Percentiles rank a stretch among this genome's conserved stretches.
phyloP scores from a whole-genome alignment of 2,113 vertebrate species.

The Emydura subglobosa region DNA sequence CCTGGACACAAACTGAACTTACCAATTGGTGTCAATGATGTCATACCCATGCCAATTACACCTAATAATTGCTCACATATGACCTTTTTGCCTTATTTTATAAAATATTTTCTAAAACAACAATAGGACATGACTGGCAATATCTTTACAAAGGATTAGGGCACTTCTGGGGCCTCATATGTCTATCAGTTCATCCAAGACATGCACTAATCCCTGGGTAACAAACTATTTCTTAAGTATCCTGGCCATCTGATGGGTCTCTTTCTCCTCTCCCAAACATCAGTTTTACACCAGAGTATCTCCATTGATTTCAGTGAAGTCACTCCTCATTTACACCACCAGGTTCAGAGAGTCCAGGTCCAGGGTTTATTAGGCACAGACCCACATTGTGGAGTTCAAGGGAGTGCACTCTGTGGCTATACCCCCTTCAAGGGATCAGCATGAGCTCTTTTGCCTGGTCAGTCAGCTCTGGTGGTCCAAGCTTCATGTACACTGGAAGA shows the following conservation, averaged over 20 bases:
- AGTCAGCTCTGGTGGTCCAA: not conserved
- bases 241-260: not conserved
- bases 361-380: not conserved
- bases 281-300: not conserved
- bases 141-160: not conserved
- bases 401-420: not conserved
- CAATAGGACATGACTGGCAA: not conserved
- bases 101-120: not conserved
- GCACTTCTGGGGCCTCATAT: not conserved
- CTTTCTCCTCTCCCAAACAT: no score
- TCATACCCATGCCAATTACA: not conserved
- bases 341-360: not conserved
- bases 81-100: not conserved
- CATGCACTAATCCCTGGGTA: not conserved
- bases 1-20: not conserved
- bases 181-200: not conserved
- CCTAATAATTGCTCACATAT: not conserved
- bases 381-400: accelerated
- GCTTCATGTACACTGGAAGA: not conserved
- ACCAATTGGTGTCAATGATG: not conserved
- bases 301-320: not conserved
- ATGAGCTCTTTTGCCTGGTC: not conserved
- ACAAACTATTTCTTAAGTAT: not conserved
- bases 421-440: not conserved
- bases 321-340: not conserved